Evolutionary conservation across 2,797 vertebrate genomes (phyloP), one percentile per base, ranked within the genome.

Genomic region (Leptatherina wallacei): DNA sequence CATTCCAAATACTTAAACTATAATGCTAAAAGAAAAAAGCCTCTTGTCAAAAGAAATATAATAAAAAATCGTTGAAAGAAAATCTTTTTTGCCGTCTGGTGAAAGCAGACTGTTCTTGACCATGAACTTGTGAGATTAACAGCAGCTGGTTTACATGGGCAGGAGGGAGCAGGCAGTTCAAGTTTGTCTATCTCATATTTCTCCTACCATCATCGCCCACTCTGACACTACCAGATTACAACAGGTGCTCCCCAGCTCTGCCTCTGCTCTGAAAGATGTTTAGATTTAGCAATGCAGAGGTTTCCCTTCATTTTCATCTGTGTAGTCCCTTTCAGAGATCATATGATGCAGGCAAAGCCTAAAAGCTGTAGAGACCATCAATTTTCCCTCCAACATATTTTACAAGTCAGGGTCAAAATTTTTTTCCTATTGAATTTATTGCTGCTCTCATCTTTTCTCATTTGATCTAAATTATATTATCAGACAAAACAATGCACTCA

Each of bases 191-290:
- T 68, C 81, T 92, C 84, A 58, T 52, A 65, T 92, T 88, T 85
- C 88, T 12, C 60, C 13, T 13, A 74, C 66, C 87, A 79, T 81
- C 67, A 71, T 55, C 16, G 51, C 62, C 32, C 32, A 1, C 35
- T 42, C 69, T 83, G 65, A 75, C 66, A 18, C 35, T 77, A 65
- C 69, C 65, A 74, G 74, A 81, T 81, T 60, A 73, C 86, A 89
- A 83, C 90, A 92, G 90, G 83, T 91, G 90, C 10, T 69, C 38
- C 51, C 6, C 56, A 75, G 70, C 54, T 44, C 1, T 3, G 60
- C 40, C 24, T 55, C 69, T 32, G 42, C 42, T 61, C 59, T 42
- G 14, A 12, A 29, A 71, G 62, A 33, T 56, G 24, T 76, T 71
- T 64, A 22, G 36, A n/a, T 51, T 71, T 42, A 27, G 29, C 4